phyloP scores from a whole-genome alignment of 2,888 invertebrate genomes.

The Metacarcinus magister region DNA sequence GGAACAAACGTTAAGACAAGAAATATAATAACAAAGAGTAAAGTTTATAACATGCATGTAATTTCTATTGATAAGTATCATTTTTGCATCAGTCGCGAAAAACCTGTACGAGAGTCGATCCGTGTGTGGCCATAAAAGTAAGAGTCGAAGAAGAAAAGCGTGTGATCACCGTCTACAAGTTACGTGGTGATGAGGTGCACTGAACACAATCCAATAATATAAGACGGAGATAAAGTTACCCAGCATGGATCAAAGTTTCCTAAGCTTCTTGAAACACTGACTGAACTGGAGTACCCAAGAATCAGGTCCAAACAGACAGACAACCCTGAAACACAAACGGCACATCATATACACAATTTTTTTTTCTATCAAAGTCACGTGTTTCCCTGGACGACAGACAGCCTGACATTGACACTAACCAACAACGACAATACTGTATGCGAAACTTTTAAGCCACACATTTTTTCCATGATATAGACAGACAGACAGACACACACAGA shows the following conservation, averaged over 20 bases:
- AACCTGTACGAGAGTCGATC: no score
- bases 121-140: no score
- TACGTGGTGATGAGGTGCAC: neutral
- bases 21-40: no score
- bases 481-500: neutral
- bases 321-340: neutral
- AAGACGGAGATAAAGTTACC: neutral
- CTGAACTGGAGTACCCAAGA: neutral
- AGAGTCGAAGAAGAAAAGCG: no score
- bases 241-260: neutral
- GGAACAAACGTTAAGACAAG: no score
- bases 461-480: neutral
- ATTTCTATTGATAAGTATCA: no score
- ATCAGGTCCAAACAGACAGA: neutral
- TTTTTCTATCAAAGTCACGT: neutral
- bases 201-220: neutral
- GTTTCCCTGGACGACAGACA: neutral
- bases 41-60: no score
- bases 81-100: no score
- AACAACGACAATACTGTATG: no score
- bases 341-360: neutral
- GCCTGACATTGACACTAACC: neutral
- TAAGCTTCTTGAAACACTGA: neutral
- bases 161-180: neutral
- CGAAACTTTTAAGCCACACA: no score